phyloP scores from a whole-genome alignment of 2,113 vertebrate genomes.

The Oreochromis aureus region DNA sequence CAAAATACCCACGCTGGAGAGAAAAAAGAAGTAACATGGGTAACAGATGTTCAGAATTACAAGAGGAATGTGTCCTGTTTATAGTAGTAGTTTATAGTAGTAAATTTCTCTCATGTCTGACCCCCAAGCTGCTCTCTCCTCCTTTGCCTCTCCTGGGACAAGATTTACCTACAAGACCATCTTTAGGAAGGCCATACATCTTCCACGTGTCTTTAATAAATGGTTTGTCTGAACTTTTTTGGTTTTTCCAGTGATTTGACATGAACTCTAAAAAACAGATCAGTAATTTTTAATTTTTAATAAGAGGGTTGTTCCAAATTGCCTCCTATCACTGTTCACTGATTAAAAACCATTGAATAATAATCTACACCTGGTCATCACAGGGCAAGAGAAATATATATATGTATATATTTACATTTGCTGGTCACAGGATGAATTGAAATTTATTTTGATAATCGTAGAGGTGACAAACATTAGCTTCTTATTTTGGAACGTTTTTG shows the following conservation, averaged over 20 bases:
- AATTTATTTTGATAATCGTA: neutral
- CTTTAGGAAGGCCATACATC: neutral
- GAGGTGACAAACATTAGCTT: neutral
- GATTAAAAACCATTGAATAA: neutral
- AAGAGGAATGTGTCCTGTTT: conserved; percentile 71
- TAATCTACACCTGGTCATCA: neutral
- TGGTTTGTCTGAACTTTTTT: neutral
- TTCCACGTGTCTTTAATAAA: neutral
- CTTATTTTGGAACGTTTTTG: neutral
- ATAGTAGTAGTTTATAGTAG: conserved; percentile 53
- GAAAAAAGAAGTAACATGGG: conserved; percentile 35
- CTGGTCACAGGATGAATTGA: neutral
- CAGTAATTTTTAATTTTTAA: fast-evolving
- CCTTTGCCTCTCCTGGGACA: neutral
- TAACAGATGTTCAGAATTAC: conserved; percentile 72
- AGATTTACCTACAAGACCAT: neutral
- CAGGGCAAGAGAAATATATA: fast-evolving
- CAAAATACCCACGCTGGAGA: neutral
- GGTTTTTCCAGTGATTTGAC: neutral
- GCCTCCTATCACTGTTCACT: neutral
- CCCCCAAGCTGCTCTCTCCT: conserved; percentile 8
- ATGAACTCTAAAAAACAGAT: neutral
- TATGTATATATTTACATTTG: neutral
- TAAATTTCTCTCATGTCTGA: conserved; percentile 51
- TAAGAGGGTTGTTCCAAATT: neutral